Conservation (phyloP, 2,888 invertebrate species). For the Rosalia funebris region DNA sequence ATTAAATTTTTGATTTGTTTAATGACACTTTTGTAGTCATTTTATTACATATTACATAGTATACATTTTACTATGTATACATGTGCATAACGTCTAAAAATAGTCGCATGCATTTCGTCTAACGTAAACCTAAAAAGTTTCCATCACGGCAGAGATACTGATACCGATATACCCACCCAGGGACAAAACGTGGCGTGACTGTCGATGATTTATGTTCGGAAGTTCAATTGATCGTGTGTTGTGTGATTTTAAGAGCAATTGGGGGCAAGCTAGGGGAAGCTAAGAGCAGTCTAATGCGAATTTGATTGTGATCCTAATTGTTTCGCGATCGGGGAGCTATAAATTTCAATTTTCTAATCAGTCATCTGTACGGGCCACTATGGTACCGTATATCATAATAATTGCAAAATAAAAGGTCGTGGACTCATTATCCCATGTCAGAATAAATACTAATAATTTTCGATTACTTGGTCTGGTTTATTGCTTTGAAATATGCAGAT, state of each 20-base stretch:
- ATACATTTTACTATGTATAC: too few relatives aligned
- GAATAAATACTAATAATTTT: background rate
- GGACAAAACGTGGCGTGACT: slow-evolving; percentile 22
- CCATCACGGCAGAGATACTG: background rate
- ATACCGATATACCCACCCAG: background rate
- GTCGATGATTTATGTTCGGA: slow-evolving; percentile 48
- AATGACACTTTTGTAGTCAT: too few relatives aligned
- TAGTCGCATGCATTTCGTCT: too few relatives aligned
- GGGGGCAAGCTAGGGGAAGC: slow-evolving; percentile 32
- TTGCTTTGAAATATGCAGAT: too few relatives aligned
- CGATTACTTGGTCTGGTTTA: too few relatives aligned
- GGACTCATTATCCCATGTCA: background rate
- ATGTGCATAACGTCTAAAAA: too few relatives aligned
- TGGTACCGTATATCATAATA: slow-evolving; percentile 5
- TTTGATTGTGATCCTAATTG: slow-evolving; percentile 46
- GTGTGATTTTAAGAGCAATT: slow-evolving; percentile 37
- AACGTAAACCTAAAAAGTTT: background rate
- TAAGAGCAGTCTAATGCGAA: slow-evolving; percentile 40
- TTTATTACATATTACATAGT: too few relatives aligned
- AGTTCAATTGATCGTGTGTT: slow-evolving; percentile 42
- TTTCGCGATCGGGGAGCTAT: slow-evolving; percentile 39
- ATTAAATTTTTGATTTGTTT: too few relatives aligned
- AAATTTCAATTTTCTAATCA: slow-evolving; percentile 22
- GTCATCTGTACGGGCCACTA: background rate
- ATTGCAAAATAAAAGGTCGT: slow-evolving; percentile 2